Evolutionary conservation across 2,888 invertebrate species (phyloP).

Genomic region (Latheticus oryzae): DNA sequence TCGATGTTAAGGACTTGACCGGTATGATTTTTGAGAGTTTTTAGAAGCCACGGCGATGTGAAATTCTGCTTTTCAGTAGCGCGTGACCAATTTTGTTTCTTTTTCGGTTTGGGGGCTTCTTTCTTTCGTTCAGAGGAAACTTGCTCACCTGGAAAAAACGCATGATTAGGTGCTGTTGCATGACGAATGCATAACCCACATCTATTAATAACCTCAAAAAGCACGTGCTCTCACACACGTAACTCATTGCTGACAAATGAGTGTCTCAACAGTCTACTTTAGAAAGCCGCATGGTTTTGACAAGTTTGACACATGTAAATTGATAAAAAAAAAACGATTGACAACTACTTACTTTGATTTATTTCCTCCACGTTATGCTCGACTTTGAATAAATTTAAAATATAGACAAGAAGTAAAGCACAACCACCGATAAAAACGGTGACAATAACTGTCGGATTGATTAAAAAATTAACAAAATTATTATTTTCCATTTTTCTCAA

Average conservation of each 20-base stretch:
- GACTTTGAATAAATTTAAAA: conserved; percentile 55
- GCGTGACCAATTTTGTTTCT: conserved; percentile 65
- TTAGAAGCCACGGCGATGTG: conserved; percentile 83
- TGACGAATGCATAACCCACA: no score
- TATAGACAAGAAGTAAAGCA: conserved; percentile 57
- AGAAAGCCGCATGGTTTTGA: no score
- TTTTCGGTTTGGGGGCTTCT: conserved; percentile 62
- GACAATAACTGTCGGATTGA: conserved; percentile 53
- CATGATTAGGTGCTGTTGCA: conserved; percentile 8
- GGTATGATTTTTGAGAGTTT: conserved; percentile 86
- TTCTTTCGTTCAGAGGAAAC: conserved; percentile 44
- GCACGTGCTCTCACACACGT: conserved; percentile 43
- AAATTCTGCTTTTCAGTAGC: conserved; percentile 68
- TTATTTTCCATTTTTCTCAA: conserved; percentile 57
- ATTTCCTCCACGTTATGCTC: conserved; percentile 49
- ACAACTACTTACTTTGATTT: conserved; percentile 52
- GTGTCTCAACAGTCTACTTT: neutral
- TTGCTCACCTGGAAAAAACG: conserved; percentile 45
- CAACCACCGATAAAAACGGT: conserved; percentile 56
- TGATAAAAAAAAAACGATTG: no score
- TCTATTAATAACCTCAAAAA: conserved; percentile 52
- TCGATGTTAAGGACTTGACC: conserved; percentile 80
- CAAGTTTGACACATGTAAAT: conserved; percentile 10
- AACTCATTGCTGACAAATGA: conserved; percentile 10
- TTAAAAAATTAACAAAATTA: conserved; percentile 52